These are phyloP conservation scores for Parauchenoglanis punctatus DNA, from an alignment of 2,797 vertebrate species.

Conservation along the genomic window DNA sequence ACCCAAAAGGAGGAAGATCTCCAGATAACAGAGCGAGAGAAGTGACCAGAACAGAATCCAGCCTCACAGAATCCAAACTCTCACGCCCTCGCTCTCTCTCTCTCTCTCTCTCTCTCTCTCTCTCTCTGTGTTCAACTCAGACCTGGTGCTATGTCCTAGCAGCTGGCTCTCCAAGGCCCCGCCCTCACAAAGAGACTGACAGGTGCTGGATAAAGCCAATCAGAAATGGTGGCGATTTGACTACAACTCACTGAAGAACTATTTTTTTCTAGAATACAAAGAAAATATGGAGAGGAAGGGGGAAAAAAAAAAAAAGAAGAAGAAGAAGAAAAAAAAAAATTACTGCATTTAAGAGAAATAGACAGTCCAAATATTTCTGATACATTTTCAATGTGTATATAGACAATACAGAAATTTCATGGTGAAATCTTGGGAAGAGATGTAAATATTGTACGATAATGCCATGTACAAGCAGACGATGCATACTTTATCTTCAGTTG, in stretches of 20 bases:
- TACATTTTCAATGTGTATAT: constrained; percentile 99
- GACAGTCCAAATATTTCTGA: constrained; percentile 99
- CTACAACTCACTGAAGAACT: constrained; percentile 89
- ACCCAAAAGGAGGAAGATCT: constrained; percentile 98
- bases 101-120: not conserved
- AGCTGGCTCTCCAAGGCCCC: constrained; percentile 58
- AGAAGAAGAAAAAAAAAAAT: constrained; percentile 59
- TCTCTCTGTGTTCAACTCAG: constrained; percentile 77
- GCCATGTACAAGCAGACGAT: constrained; percentile 99
- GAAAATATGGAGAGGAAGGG: constrained; percentile 59
- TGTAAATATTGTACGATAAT: constrained; percentile 99
- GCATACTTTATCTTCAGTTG: constrained; percentile 99
- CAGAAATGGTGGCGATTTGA: constrained; percentile 82
- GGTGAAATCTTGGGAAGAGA: constrained; percentile 85
- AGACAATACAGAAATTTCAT: constrained; percentile 96
- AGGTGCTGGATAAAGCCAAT: constrained; percentile 83
- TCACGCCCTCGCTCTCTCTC: not conserved
- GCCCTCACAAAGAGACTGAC: constrained; percentile 64
- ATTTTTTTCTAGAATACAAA: constrained; percentile 87
- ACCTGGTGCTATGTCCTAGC: constrained; percentile 76
- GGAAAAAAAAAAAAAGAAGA: constrained; percentile 63
- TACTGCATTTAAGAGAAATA: constrained; percentile 81
- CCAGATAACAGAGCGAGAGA: constrained; percentile 98
- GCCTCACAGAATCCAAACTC: constrained; percentile 62
- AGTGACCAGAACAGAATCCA: constrained; percentile 73